Conservation (phyloP, 2,888 invertebrate genomes). For the Thysanoteuthis rhombus region DNA sequence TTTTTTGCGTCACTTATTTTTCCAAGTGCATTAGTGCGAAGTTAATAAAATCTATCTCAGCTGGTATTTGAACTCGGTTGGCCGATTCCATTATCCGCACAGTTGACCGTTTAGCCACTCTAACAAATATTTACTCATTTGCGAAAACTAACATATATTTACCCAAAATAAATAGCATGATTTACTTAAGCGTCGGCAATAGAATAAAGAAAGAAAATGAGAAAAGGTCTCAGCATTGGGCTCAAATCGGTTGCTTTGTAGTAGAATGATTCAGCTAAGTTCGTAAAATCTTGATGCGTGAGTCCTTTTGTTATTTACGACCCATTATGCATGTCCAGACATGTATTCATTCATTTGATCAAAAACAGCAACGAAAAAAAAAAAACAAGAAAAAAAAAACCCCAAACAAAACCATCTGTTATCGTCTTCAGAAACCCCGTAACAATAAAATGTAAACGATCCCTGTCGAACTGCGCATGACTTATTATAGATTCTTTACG, state of each 20-base stretch:
- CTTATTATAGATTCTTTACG: neutral
- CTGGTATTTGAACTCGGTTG: no score
- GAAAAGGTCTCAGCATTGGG: neutral
- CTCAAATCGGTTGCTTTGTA: neutral
- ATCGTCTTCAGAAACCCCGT: neutral
- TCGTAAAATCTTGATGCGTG: neutral
- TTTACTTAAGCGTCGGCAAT: neutral
- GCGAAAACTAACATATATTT: neutral
- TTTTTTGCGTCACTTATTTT: no score
- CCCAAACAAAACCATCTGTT: no score
- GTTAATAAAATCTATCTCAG: no score
- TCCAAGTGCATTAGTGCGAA: no score
- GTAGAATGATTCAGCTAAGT: neutral
- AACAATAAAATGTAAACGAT: neutral
- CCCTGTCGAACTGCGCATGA: neutral
- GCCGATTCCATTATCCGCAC: no score
- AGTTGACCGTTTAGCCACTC: no score
- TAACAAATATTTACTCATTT: no score
- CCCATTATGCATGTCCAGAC: neutral
- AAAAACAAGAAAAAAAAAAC: no score
- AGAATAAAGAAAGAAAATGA: neutral
- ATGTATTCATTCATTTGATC: neutral
- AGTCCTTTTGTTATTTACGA: neutral
- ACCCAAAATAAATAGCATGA: neutral
- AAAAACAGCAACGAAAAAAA: neutral